A percentile compares a stretch with the other conserved stretches of the same genome.
phyloP scores from a whole-genome alignment of 2,113 vertebrate species.

The Antennarius striatus region DNA sequence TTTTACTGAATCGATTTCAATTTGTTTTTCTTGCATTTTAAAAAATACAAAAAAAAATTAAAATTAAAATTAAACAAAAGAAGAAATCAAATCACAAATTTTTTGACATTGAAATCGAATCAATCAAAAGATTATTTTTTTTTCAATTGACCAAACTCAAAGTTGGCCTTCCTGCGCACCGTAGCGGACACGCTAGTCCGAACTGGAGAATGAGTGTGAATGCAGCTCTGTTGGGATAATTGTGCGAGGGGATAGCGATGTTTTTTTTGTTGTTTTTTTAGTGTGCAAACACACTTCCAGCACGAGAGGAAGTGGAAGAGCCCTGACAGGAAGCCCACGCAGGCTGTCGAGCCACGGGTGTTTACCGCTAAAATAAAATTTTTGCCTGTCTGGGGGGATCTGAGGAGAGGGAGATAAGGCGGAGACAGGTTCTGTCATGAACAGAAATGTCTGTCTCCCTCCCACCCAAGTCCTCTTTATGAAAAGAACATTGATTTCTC shows the following conservation, averaged over 20 bases:
- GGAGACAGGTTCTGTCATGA: conserved; percentile 67
- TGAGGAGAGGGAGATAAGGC: conserved; percentile 74
- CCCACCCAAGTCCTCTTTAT: conserved; percentile 75
- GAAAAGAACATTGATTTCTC: conserved; percentile 79
- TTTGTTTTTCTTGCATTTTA: too few relatives aligned
- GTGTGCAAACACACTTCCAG: not conserved
- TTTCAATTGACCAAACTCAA: too few relatives aligned
- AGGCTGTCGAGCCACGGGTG: conserved; percentile 72
- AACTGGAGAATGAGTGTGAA: conserved; percentile 2
- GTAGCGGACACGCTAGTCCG: not conserved
- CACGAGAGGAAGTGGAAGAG: conserved; percentile 58
- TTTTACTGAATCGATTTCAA: too few relatives aligned
- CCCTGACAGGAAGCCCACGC: conserved; percentile 69
- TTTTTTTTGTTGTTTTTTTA: too few relatives aligned
- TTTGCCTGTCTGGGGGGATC: conserved; percentile 74
- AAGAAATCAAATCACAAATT: too few relatives aligned
- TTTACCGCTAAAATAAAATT: conserved; percentile 77
- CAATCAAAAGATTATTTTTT: too few relatives aligned
- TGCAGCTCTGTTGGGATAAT: conserved; percentile 3
- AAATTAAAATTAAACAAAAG: too few relatives aligned
- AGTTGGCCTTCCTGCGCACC: too few relatives aligned
- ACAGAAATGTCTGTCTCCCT: conserved; percentile 68
- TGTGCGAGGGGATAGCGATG: not conserved
- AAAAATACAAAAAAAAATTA: too few relatives aligned
- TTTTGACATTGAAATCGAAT: too few relatives aligned